A percentile compares a stretch with the other conserved stretches of the same genome.
phyloP scores from a whole-genome alignment of 2,113 vertebrate genomes.

The Tragulus kanchil region DNA sequence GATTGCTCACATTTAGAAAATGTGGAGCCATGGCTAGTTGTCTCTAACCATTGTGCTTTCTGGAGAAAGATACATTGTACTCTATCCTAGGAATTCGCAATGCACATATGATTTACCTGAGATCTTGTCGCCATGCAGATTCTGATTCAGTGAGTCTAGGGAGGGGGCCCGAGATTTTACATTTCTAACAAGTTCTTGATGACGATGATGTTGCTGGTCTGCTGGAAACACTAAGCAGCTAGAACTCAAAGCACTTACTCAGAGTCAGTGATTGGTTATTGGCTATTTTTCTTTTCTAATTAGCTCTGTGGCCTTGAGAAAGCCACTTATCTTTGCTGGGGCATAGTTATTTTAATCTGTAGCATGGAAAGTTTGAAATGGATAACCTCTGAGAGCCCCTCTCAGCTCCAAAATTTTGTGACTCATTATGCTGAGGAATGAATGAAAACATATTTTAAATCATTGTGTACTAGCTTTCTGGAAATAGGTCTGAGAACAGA shows the following conservation, averaged over 20 bases:
- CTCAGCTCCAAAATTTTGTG: slow-evolving; percentile 33
- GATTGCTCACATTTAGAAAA: slow-evolving; percentile 55
- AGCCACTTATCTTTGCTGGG: neutral
- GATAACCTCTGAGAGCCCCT: neutral
- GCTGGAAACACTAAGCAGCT: neutral
- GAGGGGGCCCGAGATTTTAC: neutral
- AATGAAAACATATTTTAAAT: neutral
- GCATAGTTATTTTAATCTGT: neutral
- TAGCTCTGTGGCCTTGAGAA: neutral
- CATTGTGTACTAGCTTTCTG: neutral
- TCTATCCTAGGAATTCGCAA: neutral
- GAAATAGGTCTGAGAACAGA: neutral
- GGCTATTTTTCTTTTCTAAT: neutral
- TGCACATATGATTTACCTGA: neutral
- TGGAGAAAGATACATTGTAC: neutral
- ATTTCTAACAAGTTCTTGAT: neutral
- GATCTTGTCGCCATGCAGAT: neutral
- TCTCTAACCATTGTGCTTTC: neutral
- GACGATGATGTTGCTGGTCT: neutral
- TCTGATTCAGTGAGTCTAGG: neutral
- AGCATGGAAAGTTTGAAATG: neutral
- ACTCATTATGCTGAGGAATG: neutral
- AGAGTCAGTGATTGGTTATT: neutral
- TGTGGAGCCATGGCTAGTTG: neutral
- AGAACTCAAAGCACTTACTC: neutral